Base-by-base conservation (phyloP, 2,113 vertebrate genomes). In the Meleagris gallopavo region DNA sequence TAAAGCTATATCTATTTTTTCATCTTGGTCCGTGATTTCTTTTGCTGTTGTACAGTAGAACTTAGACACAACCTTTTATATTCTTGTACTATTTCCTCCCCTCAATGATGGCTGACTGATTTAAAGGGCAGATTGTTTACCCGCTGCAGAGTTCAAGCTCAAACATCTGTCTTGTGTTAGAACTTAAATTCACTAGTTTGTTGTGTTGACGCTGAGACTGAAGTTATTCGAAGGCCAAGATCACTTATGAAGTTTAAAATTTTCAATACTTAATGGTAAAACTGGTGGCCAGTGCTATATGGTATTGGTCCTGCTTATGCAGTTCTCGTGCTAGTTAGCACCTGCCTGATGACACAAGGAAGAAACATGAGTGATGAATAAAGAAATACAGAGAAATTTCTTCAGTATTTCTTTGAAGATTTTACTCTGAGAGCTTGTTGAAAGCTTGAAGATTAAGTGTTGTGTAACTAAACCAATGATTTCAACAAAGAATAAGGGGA, bases 1-100 rank as follows among this genome's bases (percentile, higher is more conserved):
- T 83, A 94, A 95, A 93, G 22, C 14, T 54, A 19, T 76, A 71
- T 54, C 61, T 93, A 19, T 3, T 38, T 94, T 95, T 93, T 92
- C 29, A 45, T 81, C 65, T 93, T 87, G 69, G 92, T 94, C 67
- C 89, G 70, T 97, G 88, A 36, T 92, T 95, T 55, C 48, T 81
- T 95, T 57, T 89, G 36, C 50, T 90, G 27, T 83, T 94, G 52
- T 89, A 30, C 91, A 91, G 38, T 65, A 90, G 61, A 86, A 29
- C 17, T 94, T 79, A 72, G 54, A 77, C 32, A 34, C 18, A 76
- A 29, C 12, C 65, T 86, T 88, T 79, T 40, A 30, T 88, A 45
- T 81, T 93, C 69, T 52, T 81, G 43, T 2, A 67, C 54, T 70
- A 32, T 89, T 74, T 83, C 73, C 72, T 38, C 64, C 58, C 86